These are phyloP conservation scores for Lumbricus terrestris DNA, from an alignment of 2,888 invertebrate genomes.

Conservation along the genomic window DNA sequence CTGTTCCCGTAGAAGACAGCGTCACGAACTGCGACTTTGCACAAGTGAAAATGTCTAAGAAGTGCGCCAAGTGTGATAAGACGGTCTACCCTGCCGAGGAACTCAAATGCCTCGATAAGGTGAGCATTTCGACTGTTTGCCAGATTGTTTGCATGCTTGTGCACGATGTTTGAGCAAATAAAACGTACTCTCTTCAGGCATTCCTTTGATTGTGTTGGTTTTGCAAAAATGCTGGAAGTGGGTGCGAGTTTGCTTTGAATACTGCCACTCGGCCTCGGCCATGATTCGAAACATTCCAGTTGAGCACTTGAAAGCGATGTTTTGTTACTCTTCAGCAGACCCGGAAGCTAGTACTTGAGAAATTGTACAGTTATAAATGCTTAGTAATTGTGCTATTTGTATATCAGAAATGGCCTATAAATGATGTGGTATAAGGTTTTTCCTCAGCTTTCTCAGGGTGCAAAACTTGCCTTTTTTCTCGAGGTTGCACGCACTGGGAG, in stretches of 20 bases:
- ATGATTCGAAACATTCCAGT: not conserved
- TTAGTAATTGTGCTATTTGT: too few species aligned
- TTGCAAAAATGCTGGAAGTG: not conserved
- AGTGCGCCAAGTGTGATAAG: slow-evolving; percentile 75
- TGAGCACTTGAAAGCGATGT: not conserved
- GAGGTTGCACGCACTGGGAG: too few species aligned
- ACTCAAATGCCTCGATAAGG: slow-evolving; percentile 98
- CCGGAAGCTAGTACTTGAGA: not conserved
- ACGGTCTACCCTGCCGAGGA: slow-evolving; percentile 98
- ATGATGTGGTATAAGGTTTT: too few species aligned
- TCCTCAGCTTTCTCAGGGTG: too few species aligned
- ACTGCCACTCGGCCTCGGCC: not conserved
- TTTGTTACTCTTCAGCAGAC: not conserved
- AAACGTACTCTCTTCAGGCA: not conserved
- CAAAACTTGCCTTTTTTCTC: too few species aligned
- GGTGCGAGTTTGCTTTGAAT: not conserved
- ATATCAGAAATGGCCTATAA: too few species aligned
- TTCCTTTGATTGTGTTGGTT: not conserved
- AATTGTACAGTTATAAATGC: not conserved
- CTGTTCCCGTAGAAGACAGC: not conserved
- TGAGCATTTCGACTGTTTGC: slow-evolving; percentile 55
- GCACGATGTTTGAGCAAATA: not conserved
- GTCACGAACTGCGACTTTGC: not conserved
- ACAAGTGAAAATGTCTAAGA: slow-evolving; percentile 36
- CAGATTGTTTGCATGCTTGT: not conserved